Evolutionary conservation across 2,113 vertebrate genomes (phyloP).

Genomic region (Ophiodon elongatus): DNA sequence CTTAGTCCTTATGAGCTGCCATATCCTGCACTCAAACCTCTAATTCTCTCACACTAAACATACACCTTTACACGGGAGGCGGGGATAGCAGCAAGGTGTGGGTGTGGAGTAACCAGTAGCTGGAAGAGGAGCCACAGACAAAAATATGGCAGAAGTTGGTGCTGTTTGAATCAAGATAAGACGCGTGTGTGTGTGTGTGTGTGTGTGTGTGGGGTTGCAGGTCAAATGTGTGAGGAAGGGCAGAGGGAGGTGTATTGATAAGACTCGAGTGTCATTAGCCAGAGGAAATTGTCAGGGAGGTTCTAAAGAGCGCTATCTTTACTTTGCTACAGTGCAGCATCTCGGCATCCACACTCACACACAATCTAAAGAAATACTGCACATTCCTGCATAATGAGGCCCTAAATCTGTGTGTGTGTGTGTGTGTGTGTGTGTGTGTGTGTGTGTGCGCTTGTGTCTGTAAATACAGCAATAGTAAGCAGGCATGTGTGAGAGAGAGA

Average conservation of each 20-base stretch:
- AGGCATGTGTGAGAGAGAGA: constrained; percentile 55
- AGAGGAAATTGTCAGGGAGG: constrained; percentile 79
- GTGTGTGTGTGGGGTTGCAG: constrained; percentile 14
- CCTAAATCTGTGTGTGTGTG: constrained; percentile 46
- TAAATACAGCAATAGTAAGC: constrained; percentile 66
- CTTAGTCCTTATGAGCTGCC: constrained; percentile 75
- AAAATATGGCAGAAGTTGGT: constrained; percentile 40
- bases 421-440: constrained; percentile 42
- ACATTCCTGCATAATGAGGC: constrained; percentile 78
- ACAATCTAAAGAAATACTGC: constrained; percentile 74
- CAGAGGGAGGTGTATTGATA: constrained; percentile 65
- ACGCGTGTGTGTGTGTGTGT: background rate
- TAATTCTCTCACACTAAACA: constrained; percentile 76
- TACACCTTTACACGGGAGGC: constrained; percentile 69
- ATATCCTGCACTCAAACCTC: constrained; percentile 77
- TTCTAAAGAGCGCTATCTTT: constrained; percentile 76
- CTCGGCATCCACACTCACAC: constrained; percentile 69
- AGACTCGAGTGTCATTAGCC: constrained; percentile 69
- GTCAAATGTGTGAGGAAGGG: constrained; percentile 34
- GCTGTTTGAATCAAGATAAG: constrained; percentile 54
- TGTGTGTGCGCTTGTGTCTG: constrained; percentile 55
- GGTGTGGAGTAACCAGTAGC: constrained; percentile 29
- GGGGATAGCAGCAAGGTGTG: constrained; percentile 41
- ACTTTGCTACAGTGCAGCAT: constrained; percentile 65
- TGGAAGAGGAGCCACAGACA: constrained; percentile 15